Evolutionary conservation across 1,140 invertebrate species (phyloP).

Genomic region (Tribolium madens): DNA sequence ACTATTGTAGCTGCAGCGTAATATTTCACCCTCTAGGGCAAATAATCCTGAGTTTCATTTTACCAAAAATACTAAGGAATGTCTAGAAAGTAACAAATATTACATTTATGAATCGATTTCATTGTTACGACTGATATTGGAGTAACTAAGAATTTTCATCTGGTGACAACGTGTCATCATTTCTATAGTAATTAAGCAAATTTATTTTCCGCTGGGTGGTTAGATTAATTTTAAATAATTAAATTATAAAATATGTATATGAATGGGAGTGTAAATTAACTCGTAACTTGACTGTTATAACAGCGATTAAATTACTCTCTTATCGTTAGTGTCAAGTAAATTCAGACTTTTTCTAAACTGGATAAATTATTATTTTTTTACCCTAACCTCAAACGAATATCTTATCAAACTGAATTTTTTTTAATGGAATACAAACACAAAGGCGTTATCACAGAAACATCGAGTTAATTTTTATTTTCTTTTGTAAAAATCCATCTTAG

Average conservation of each 20-base stretch:
- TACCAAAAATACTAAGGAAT: background rate
- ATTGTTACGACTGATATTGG: background rate
- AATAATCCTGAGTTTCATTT: background rate
- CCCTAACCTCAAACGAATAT: too few species aligned
- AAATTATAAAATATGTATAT: too few species aligned
- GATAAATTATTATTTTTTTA: too few species aligned
- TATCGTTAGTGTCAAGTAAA: too few species aligned
- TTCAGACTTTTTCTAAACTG: too few species aligned
- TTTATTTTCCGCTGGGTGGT: too few species aligned
- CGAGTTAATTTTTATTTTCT: background rate
- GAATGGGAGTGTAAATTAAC: too few species aligned
- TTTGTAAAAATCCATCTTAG: background rate
- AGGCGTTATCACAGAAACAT: background rate
- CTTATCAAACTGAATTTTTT: too few species aligned
- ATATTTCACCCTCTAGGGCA: background rate
- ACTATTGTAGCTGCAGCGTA: background rate
- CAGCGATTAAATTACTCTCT: too few species aligned
- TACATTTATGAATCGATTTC: background rate
- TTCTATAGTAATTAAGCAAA: too few species aligned
- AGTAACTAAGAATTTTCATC: background rate
- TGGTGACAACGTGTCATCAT: background rate
- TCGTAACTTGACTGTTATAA: too few species aligned
- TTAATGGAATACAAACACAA: background rate
- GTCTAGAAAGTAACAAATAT: background rate
- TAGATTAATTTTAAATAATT: too few species aligned